These are phyloP conservation scores for Athalia circularis DNA, from an alignment of 2,888 invertebrate species.

Conservation along the genomic window DNA sequence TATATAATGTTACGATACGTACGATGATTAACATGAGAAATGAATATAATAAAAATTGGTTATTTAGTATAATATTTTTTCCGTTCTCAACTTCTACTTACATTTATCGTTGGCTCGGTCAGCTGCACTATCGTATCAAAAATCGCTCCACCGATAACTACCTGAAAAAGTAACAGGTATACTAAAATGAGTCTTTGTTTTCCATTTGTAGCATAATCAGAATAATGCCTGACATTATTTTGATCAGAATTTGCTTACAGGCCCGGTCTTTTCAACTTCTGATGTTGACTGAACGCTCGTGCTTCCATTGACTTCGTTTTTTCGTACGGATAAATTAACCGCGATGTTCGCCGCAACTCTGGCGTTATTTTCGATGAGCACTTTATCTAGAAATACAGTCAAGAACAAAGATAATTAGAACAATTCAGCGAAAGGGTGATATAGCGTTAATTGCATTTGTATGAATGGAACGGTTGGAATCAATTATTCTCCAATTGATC, in stretches of 20 bases:
- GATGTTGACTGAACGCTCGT: not conserved
- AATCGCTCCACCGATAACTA: constrained; percentile 88
- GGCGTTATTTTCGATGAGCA: constrained; percentile 95
- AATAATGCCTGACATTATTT: not conserved
- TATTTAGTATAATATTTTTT: constrained; percentile 70
- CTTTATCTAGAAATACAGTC: constrained; percentile 82
- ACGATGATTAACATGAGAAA: constrained; percentile 64
- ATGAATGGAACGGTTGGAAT: not conserved
- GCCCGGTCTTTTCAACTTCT: constrained; percentile 9
- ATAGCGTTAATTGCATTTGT: not conserved
- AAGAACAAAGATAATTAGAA: constrained; percentile 56
- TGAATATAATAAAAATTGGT: constrained; percentile 69
- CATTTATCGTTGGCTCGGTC: constrained; percentile 80
- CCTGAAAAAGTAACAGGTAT: constrained; percentile 66
- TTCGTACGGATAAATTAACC: constrained; percentile 74
- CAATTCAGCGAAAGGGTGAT: constrained; percentile 57
- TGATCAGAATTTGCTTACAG: not conserved
- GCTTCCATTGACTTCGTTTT: constrained; percentile 44
- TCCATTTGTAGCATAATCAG: not conserved
- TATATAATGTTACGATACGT: constrained; percentile 65
- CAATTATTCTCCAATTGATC: not conserved
- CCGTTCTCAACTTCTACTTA: constrained; percentile 73
- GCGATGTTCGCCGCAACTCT: constrained; percentile 88
- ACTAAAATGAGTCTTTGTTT: not conserved
- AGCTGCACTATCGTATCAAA: constrained; percentile 83